Evolutionary conservation across 2,888 invertebrate species (phyloP), one percentile per base, ranked within the genome.

Genomic region (Bombylius major): DNA sequence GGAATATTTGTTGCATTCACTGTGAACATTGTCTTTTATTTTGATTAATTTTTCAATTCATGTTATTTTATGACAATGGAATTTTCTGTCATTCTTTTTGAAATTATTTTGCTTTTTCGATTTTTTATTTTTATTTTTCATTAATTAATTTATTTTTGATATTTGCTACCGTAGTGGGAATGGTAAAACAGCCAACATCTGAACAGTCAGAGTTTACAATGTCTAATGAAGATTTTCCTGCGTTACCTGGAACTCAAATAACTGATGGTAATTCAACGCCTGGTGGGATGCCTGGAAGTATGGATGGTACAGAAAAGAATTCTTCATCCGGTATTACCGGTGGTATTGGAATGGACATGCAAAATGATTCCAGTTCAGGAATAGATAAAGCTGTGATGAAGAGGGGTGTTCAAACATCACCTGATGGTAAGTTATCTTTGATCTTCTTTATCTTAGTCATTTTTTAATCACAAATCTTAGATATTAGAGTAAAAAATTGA

Each of bases 221-320:
- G 87, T 96, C 96, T 68, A 93, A 89, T 67, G 98, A 99, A 79
- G 99, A 99, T 78, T 99, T 99, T 77, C 99, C 99, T 66, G 99
- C 99, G 73, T 79, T 99, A 71, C 99, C 98, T 63, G 98, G 98
- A 67, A 91, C 91, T 64, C 87, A 88, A 66, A 82, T 79, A 66
- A 79, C 82, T 65, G 83, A 83, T 65, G 83, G 82, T 56, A 69
- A 51, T 39, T 46, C 71, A 67, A 70, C 71, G 66, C 70, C 70
- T 61, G 65, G 69, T 59, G 68, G 69, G 60, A 57, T 67, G 47
- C 67, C 69, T 66, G 71, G 71, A 58, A 72, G 69, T 57, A 69
- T 72, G 63, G 73, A 72, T 62, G 71, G 70, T 61, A 69, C 71
- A 68, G 73, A 73, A 64, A 73, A 73, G 63, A 55, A 5, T 51